Evolutionary conservation across 2,113 vertebrate species (phyloP), one percentile per base, ranked within the genome.

Genomic region (Rhinogobius similis): DNA sequence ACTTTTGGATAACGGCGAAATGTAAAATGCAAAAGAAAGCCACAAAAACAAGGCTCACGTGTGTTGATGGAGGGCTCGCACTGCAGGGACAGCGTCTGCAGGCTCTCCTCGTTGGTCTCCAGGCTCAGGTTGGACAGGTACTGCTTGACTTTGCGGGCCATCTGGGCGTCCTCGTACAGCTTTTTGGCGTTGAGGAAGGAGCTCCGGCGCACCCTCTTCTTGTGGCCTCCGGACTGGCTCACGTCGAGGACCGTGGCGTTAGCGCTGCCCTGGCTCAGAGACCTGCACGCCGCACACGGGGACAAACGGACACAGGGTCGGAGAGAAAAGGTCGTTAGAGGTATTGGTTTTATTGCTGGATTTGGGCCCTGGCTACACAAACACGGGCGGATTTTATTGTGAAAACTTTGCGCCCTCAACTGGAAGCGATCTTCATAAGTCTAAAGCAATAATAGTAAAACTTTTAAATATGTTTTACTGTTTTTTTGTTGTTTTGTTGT

Each of bases 121-220:
- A 98, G 92, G 75, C 95, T 95, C 82, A 98, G 91, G 84, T 97
- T 95, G 65, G 95, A 95, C 82, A 99, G 93, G 88, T 98, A 99
- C 83, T 99, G 98, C 68, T 97, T 98, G 52, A 99, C 98, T 79
- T 95, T 97, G 56, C 97, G 92, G 70, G 97, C 96, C 98, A 99
- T 99, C 87, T 99, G 98, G 43, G 98, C 98, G 50, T 99, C 98
- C 90, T 99, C 98, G 7, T 99, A 99, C 27, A 99, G 92, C 87
- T 99, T 99, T 91, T 99, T 99, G 88, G 98, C 97, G 59, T 99
- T 99, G 39, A 99, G 95, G 88, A 99, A 99, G 81, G 98, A 99
- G 90, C 97, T 98, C 67, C 97, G 96, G 9, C 98, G 95, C 27
- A 98, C 97, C 6, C 97, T 92, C 92, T 99, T 99, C 90, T 98